Percentiles rank a stretch among this genome's conserved stretches.
Evolutionary conservation across 2,888 invertebrate genomes (phyloP).

Genomic region (Ephialtes manifestator): DNA sequence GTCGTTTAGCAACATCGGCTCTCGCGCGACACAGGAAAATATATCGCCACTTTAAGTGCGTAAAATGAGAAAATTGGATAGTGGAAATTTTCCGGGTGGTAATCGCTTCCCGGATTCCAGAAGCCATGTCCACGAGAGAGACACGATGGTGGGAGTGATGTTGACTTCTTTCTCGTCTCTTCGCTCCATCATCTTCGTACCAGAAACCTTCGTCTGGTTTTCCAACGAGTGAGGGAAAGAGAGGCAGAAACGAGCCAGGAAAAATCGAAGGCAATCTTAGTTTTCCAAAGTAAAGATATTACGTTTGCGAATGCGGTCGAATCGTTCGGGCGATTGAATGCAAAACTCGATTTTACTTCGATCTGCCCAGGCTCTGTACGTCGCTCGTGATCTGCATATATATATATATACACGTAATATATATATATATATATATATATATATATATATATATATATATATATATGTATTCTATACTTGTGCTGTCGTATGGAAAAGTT

Average conservation of each 20-base stretch:
- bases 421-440: conserved; percentile 7
- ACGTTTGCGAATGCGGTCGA: conserved; percentile 70
- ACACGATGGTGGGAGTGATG: conserved; percentile 3
- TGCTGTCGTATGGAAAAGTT: conserved; percentile 75
- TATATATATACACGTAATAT: conserved; percentile 11
- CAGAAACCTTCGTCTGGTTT: conserved; percentile 21
- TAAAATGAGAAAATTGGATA: conserved; percentile 39
- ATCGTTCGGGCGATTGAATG: conserved; percentile 74
- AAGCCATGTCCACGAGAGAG: neutral
- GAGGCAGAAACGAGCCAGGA: conserved; percentile 60
- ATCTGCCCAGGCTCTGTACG: conserved; percentile 29
- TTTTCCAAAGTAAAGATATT: conserved; percentile 76
- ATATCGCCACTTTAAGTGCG: conserved; percentile 1
- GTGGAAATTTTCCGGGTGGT: conserved; percentile 38
- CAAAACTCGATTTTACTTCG: conserved; percentile 74
- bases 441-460: conserved; percentile 38
- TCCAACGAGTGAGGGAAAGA: neutral
- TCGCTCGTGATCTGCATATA: conserved; percentile 48
- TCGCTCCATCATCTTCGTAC: conserved; percentile 13
- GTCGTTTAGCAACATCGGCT: neutral
- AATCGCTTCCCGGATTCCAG: conserved; percentile 47
- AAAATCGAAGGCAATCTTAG: conserved; percentile 82
- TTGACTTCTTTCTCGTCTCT: conserved; percentile 50
- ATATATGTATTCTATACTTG: conserved; percentile 56
- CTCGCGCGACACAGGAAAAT: neutral